Base-by-base conservation (phyloP, 2,113 vertebrate genomes). In the Paracanthobrama guichenoti region DNA sequence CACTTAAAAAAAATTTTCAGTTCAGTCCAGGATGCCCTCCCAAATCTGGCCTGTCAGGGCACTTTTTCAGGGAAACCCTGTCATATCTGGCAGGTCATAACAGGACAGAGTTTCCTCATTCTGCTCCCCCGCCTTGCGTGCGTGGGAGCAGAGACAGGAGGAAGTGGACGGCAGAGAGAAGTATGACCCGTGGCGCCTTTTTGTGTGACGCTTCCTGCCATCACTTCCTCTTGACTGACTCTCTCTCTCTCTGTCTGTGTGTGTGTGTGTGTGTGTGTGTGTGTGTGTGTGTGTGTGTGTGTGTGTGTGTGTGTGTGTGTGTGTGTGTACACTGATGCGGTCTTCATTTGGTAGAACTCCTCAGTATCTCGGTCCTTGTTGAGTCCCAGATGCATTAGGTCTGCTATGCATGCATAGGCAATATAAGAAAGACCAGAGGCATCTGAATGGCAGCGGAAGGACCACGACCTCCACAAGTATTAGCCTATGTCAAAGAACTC, bases 141-240 rank as follows among this genome's bases (percentile, higher is more conserved):
- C 80, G 87, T 88, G 90, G 69, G 89, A 87, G 0, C 76, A 75
- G 81, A 81, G 83, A 16, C 6, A 79, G 44, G 60, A 84, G 79
- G 86, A 85, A 81, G 53, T 82, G 77, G 46, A 75, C 5, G 82
- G 77, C 75, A 42, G 84, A 83, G 84, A 62, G 53, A 74, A 48
- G 90, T 91, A 86, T 83, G 84, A 88, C 90, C 89, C 86, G 71
- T 83, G 66, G 66, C 79, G 59, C 59, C 75, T 85, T 85, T 87
- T 64, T 66, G 67, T 87, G 53, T 89, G 83, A 78, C 57, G 26
- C 84, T 81, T 83, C 81, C 86, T 84, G 83, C 78, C 76, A 71
- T 79, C 69, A 66, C 81, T 79, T 87, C 83, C 83, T 31, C 75
- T 72, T 83, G 59, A 79, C 66, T 81, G 72, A 16, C 50, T 84